A percentile compares a stretch with the other conserved stretches of the same genome.
These are phyloP conservation scores for Poeciliopsis prolifica DNA, from an alignment of 2,113 vertebrate species.

Conservation along the genomic window DNA sequence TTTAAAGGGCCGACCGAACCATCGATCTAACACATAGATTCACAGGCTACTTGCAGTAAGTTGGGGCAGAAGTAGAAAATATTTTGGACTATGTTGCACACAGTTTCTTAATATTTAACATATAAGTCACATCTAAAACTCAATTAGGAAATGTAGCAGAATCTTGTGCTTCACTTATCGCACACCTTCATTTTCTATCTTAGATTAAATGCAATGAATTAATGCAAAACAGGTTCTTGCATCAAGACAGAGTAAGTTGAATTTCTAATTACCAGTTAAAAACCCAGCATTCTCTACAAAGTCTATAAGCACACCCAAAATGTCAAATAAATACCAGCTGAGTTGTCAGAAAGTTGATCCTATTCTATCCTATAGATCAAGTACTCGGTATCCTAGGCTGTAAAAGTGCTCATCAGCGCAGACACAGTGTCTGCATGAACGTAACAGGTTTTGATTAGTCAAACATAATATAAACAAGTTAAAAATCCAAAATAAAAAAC, in stretches of 20 bases:
- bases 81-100: neutral
- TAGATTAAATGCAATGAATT: too few species aligned
- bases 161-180: neutral
- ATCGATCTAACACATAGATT: neutral
- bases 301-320: neutral
- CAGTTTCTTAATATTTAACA: neutral
- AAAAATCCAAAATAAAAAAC: neutral
- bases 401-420: too few species aligned
- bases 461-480: neutral
- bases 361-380: too few species aligned
- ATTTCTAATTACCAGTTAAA: neutral
- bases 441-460: too few species aligned
- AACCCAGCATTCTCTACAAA: neutral
- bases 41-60: neutral
- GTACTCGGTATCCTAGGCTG: too few species aligned
- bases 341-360: too few species aligned
- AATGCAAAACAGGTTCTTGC: too few species aligned
- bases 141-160: neutral
- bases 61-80: neutral
- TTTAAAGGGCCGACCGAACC: neutral
- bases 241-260: neutral
- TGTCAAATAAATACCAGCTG: neutral
- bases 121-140: neutral
- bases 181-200: neutral
- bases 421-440: too few species aligned